These are phyloP conservation scores for Lasioglossum malachurum DNA, from an alignment of 2,888 invertebrate species.

Conservation along the genomic window DNA sequence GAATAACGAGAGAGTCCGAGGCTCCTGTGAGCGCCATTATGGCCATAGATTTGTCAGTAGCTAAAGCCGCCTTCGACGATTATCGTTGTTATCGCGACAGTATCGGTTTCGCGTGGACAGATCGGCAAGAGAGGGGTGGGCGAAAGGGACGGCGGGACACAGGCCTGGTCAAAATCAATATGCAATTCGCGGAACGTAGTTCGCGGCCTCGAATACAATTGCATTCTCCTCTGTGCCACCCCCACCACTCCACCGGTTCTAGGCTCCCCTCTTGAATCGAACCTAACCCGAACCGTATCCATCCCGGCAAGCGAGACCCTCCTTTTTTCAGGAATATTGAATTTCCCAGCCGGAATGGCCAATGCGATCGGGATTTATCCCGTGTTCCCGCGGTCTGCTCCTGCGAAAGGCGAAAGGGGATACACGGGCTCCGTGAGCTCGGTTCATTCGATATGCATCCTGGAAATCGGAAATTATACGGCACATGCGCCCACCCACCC, in stretches of 20 bases:
- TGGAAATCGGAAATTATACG: constrained; percentile 63
- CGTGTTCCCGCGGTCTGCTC: constrained; percentile 36
- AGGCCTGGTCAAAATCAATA: constrained; percentile 68
- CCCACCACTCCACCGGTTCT: neutral
- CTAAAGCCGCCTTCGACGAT: neutral
- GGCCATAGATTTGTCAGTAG: neutral
- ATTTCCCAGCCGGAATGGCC: constrained; percentile 65
- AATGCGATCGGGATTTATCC: constrained; percentile 69
- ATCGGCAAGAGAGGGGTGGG: neutral
- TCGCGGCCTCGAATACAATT: constrained; percentile 69
- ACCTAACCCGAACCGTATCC: constrained; percentile 46
- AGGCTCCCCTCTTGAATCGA: constrained; percentile 37
- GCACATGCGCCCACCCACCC: constrained; percentile 27
- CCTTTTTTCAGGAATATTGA: constrained; percentile 68
- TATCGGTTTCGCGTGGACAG: constrained; percentile 31
- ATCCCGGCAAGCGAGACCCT: constrained; percentile 34
- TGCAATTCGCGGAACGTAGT: constrained; percentile 71
- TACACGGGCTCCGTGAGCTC: constrained; percentile 30
- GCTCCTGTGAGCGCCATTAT: neutral
- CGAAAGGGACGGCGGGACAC: neutral
- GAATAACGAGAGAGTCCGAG: neutral
- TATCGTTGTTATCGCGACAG: neutral
- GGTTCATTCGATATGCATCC: constrained; percentile 49
- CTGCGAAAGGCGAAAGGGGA: neutral
- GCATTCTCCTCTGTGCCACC: constrained; percentile 42